These are phyloP conservation scores for Bembecia ichneumoniformis DNA, from an alignment of 2,888 invertebrate genomes.

Conservation along the genomic window DNA sequence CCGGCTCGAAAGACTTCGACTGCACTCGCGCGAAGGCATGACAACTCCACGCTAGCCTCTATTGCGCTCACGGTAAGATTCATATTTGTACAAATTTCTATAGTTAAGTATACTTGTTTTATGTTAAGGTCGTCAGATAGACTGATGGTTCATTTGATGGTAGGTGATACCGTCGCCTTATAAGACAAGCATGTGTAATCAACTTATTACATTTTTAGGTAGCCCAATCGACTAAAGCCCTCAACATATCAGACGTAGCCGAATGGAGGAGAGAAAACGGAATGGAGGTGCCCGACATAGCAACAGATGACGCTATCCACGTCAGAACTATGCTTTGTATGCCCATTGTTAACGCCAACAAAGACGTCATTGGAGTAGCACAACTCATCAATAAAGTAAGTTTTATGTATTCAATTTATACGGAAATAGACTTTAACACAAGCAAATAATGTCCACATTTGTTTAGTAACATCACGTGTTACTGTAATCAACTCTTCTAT, in stretches of 20 bases:
- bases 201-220: slow-evolving; percentile 72
- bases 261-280: slow-evolving; percentile 82
- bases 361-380: slow-evolving; percentile 90
- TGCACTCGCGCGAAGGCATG: slow-evolving; percentile 58
- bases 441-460: too few species aligned
- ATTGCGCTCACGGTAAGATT: slow-evolving; percentile 77
- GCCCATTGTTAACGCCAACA: slow-evolving; percentile 93
- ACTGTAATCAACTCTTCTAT: too few species aligned
- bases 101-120: too few species aligned
- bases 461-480: too few species aligned
- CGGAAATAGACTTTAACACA: too few species aligned
- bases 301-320: slow-evolving; percentile 75
- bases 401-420: not conserved
- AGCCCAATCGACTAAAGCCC: slow-evolving; percentile 86
- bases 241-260: slow-evolving; percentile 91
- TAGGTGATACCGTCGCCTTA: too few species aligned
- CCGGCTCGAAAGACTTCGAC: slow-evolving; percentile 75
- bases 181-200: too few species aligned
- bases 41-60: slow-evolving; percentile 82
- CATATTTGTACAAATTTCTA: too few species aligned
- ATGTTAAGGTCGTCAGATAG: too few species aligned
- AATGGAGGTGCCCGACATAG: slow-evolving; percentile 51
- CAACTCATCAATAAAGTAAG: slow-evolving; percentile 90
- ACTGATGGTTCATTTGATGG: too few species aligned
- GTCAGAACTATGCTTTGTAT: slow-evolving; percentile 89